Conservation (phyloP, 2,113 vertebrate species). For the Macquaria ambigua region DNA sequence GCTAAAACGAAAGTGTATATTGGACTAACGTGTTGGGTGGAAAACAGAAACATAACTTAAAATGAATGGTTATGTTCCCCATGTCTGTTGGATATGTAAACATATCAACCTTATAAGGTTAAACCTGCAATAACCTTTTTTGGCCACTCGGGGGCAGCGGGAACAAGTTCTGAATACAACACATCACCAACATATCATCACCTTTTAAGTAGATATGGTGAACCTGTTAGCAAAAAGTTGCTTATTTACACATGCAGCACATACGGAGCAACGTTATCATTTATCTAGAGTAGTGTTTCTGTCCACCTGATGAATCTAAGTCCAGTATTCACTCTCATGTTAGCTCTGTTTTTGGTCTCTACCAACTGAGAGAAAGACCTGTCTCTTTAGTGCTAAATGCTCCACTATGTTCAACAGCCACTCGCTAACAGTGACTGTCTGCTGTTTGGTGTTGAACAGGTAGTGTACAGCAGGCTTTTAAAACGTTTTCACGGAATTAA, state of each 20-base stretch:
- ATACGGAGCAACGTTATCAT: background rate
- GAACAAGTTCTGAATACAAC: background rate
- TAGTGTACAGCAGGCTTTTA: too few relatives aligned
- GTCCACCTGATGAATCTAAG: too few relatives aligned
- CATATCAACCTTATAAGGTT: background rate
- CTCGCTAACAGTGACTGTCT: too few relatives aligned
- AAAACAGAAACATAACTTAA: background rate
- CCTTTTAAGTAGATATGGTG: background rate
- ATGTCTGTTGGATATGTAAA: background rate
- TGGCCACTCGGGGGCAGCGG: background rate
- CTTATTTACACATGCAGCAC: background rate
- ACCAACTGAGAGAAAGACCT: background rate
- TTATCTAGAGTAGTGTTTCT: background rate
- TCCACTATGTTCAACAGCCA: too few relatives aligned
- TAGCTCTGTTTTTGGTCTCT: background rate
- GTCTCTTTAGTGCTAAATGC: background rate
- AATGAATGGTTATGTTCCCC: background rate
- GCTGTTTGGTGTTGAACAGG: too few relatives aligned
- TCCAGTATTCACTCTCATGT: background rate
- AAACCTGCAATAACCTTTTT: background rate
- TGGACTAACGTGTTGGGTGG: background rate
- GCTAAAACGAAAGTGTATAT: background rate
- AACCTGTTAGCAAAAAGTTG: background rate
- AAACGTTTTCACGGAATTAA: too few relatives aligned
- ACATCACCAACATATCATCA: background rate